These are phyloP conservation scores for Zaprionus ornatus DNA, from an alignment of 1,140 invertebrate species.

Conservation along the genomic window DNA sequence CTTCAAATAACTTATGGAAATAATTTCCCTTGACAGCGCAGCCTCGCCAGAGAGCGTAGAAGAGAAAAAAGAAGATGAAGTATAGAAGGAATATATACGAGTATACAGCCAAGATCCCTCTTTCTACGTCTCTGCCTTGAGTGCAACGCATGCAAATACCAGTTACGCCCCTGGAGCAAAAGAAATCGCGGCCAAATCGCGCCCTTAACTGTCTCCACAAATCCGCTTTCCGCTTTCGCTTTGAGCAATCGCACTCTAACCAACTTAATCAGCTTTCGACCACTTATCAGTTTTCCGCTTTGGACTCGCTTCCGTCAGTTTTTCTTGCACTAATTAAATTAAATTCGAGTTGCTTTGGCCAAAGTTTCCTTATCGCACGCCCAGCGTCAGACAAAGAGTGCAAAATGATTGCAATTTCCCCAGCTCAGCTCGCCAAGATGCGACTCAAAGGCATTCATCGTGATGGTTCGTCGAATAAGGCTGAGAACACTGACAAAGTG, in stretches of 20 bases:
- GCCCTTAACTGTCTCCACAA: conserved; percentile 50
- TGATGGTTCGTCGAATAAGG: conserved; percentile 10
- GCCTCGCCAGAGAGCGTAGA: neutral
- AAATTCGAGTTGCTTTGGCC: conserved; percentile 56
- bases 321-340: conserved; percentile 67
- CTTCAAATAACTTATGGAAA: neutral
- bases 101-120: neutral
- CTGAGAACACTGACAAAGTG: conserved; percentile 24
- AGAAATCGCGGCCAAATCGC: conserved; percentile 10
- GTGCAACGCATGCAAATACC: neutral
- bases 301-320: conserved; percentile 18
- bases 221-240: conserved; percentile 63
- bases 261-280: conserved; percentile 50
- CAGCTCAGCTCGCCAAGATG: neutral
- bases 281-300: conserved; percentile 45
- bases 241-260: conserved; percentile 38
- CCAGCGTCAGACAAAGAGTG: conserved; percentile 9
- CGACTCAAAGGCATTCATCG: conserved; percentile 31
- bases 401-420: conserved; percentile 11
- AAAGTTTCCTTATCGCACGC: conserved; percentile 63
- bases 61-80: neutral
- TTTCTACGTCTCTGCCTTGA: neutral
- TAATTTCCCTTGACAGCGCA: conserved; percentile 3
- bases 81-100: neutral
- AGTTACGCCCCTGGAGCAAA: conserved; percentile 1